Conservation (phyloP, 2,888 invertebrate genomes). For the Polydrusus tereticollis region DNA sequence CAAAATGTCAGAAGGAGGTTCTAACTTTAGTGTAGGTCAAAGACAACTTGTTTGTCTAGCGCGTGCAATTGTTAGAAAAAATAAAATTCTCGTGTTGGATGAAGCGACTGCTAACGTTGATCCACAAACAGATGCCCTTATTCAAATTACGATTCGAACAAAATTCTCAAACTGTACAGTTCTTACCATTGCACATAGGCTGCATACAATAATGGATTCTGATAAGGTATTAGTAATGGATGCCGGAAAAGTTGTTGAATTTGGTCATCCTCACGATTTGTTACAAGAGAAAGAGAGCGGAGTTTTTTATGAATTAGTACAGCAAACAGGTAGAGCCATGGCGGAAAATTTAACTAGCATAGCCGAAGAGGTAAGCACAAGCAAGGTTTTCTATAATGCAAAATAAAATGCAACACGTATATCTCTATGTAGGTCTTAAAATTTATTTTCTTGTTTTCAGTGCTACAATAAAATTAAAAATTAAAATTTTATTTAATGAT, state of each 20-base stretch:
- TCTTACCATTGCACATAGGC: slow-evolving; percentile 85
- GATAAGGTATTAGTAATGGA: slow-evolving; percentile 86
- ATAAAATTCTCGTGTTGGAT: slow-evolving; percentile 66
- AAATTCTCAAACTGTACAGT: slow-evolving; percentile 86
- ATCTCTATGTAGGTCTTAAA: too few species aligned
- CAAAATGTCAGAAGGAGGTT: slow-evolving; percentile 81
- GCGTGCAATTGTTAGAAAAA: slow-evolving; percentile 70
- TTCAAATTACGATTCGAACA: slow-evolving; percentile 80
- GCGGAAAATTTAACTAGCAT: slow-evolving; percentile 56
- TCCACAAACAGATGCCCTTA: slow-evolving; percentile 81
- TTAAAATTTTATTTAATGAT: too few species aligned
- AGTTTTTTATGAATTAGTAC: slow-evolving; percentile 69
- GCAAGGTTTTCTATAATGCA: not conserved
- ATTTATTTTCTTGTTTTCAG: too few species aligned
- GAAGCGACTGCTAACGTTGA: slow-evolving; percentile 90
- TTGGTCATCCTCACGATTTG: slow-evolving; percentile 80
- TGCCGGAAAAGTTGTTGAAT: slow-evolving; percentile 80
- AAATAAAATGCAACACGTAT: too few species aligned
- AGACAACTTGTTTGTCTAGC: slow-evolving; percentile 80
- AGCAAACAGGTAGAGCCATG: slow-evolving; percentile 73
- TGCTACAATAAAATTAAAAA: too few species aligned
- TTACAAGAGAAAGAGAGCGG: slow-evolving; percentile 65
- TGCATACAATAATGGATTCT: slow-evolving; percentile 89
- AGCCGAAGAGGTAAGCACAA: slow-evolving; percentile 51
- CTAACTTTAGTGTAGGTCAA: slow-evolving; percentile 68